Conservation (phyloP, 35 echinoderm and acorn worm species). For the Hemicentrotus pulcherrimus region DNA sequence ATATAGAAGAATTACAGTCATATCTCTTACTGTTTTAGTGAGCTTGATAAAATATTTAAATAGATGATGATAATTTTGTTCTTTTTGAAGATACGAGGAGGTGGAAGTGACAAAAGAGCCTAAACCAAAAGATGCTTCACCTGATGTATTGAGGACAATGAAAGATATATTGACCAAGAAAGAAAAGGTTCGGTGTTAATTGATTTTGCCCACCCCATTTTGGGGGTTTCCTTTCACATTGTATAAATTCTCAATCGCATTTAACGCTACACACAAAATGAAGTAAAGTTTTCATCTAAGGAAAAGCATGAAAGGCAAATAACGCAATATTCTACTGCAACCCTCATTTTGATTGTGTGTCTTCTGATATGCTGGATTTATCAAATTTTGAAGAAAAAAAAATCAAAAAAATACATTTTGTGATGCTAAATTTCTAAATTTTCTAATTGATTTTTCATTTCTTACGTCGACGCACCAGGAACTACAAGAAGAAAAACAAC, state of each 20-base stretch:
- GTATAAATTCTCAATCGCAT: too few relatives aligned
- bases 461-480: background rate
- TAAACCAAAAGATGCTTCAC: background rate
- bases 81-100: background rate
- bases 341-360: background rate
- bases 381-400: background rate
- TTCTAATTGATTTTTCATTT: background rate
- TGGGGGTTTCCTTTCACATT: too few relatives aligned
- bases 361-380: background rate
- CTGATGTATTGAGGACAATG: background rate
- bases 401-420: background rate
- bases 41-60: too few relatives aligned
- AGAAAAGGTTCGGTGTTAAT: background rate
- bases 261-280: background rate
- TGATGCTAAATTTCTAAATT: background rate
- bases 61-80: too few relatives aligned
- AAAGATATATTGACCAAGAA: background rate
- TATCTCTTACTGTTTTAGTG: too few relatives aligned
- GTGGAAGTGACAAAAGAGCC: background rate
- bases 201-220: background rate
- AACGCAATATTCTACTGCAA: background rate
- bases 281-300: background rate
- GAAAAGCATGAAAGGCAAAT: background rate
- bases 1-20: too few relatives aligned
- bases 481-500: background rate